These are phyloP conservation scores for Zeuzera pyrina DNA, from an alignment of 2,888 invertebrate species.

Conservation along the genomic window DNA sequence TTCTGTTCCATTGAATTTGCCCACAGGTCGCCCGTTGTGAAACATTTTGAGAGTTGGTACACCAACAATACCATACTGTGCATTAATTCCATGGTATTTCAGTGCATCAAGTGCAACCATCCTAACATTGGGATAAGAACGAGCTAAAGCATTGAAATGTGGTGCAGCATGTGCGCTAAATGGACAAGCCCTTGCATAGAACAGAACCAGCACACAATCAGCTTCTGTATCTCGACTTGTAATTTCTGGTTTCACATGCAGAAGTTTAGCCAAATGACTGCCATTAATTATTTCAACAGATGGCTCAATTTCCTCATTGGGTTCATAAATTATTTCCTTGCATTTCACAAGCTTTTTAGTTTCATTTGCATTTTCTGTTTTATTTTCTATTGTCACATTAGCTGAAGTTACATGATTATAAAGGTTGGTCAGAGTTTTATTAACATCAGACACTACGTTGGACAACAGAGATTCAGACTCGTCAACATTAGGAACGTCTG, in stretches of 20 bases:
- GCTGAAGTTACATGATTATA: conserved; percentile 60
- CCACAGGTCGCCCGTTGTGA: conserved; percentile 89
- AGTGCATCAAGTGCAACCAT: conserved; percentile 93
- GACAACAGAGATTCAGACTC: conserved; percentile 60
- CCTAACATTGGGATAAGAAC: conserved; percentile 89
- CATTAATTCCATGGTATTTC: conserved; percentile 86
- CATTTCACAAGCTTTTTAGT: conserved; percentile 60
- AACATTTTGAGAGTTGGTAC: conserved; percentile 92
- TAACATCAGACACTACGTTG: conserved; percentile 59
- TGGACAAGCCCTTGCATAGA: conserved; percentile 91
- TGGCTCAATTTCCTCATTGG: conserved; percentile 42
- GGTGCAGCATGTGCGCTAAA: conserved; percentile 93
- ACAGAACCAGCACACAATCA: conserved; percentile 85
- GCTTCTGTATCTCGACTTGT: conserved; percentile 76
- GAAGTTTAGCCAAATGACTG: conserved; percentile 76
- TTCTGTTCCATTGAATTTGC: conserved; percentile 87
- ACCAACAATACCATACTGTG: conserved; percentile 92
- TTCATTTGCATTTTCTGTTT: conserved; percentile 45
- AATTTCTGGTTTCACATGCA: conserved; percentile 77
- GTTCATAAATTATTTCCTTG: conserved; percentile 48
- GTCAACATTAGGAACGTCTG: conserved; percentile 54
- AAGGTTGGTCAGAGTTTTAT: conserved; percentile 55
- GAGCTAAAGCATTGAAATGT: conserved; percentile 90
- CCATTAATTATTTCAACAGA: conserved; percentile 80
- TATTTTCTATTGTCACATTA: conserved; percentile 51